Base-by-base conservation (phyloP, 2,888 invertebrate species). In the Napeogenes sylphis region DNA sequence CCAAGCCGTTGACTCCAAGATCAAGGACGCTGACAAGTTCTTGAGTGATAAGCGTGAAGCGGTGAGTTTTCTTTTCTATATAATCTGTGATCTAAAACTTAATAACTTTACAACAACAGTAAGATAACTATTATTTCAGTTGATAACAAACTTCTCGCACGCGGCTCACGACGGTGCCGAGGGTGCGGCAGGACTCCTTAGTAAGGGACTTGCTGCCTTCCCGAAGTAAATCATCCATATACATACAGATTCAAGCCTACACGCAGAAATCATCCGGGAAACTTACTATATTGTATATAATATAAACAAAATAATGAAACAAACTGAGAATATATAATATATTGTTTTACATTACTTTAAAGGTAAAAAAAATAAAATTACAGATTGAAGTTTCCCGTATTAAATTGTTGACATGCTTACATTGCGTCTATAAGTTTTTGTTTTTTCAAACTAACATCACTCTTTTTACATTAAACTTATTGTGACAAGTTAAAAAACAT, bases 11-110 rank as follows among this genome's bases (percentile, higher is more conserved):
- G 94, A 94, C 76, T 78, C 91, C 67, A 94, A 93, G 83, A 79
- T 94, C 73, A 92, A 92, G 75, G 92, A 93, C 65, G 91, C 94
- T 35, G 93, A 93, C 76, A 91, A 93, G 73, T 93, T 89, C 76
- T 82, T 93, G 64, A 93, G 89, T 74, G 91, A 92, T 70, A 93
- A 93, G 78, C 88, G 92, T 45, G 92, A 90, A 35, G 71, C 82
- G 76, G 91, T 91, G 70, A 71, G 78, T 42, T n/a, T 33, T 45
- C 2, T 33, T 4, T 21, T 6, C n/a, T n/a, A 10, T 10, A 51
- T 6, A 14, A 38, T 38, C 8, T 42, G 14, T 42, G 12, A 42
- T 45, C 10, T 1, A 10, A 1, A n/a, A 14, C 47, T 46, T 56
- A 33, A 55, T 13, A 8, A 51, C 4, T 21, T 21, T 21, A 1